Evolutionary conservation across 2,113 vertebrate species (phyloP), one percentile per base, ranked within the genome.

Genomic region (Climacteris rufus): DNA sequence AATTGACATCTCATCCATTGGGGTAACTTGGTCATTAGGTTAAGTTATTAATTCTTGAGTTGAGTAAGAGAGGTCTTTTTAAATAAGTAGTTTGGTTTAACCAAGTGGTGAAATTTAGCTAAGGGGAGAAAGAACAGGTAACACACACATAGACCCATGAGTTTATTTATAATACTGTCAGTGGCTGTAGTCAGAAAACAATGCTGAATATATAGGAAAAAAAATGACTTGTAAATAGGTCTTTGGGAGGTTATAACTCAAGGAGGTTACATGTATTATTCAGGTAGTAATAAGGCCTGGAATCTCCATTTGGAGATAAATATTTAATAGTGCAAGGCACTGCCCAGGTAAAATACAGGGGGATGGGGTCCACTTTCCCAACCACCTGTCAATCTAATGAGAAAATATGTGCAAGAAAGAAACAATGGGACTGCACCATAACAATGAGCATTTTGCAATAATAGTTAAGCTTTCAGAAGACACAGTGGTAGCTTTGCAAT

Each of bases 191-290:
- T 50, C 33, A 86, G 87, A 42, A 77, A 90, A 45, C 61, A 50
- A 14, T 52, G 50, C 75, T 79, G 74, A 93, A 61, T 59, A 69
- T 54, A 79, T 30, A 86, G 77, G 69, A 91, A 69, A 33, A 33
- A 87, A 70, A 77, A 3, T 75, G 78, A 74, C 71, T 88, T 81
- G 52, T 82, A 89, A 92, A 83, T 90, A 81, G 68, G 31, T 70
- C 92, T 81, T 81, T 64, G 64, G 37, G 60, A 94, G 63, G 71
- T 77, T 89, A 37, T 59, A 88, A 93, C 64, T 83, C 59, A 77
- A 83, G 90, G n/a, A n/a, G n/a, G n/a, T 60, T 83, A 20, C 79
- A 90, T 96, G 8, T 77, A 90, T 96, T 96, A 94, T 95, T 96
- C n/a, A 93, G 75, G 35, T 30, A 52, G 68, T 60, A 70, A 90